Conservation (phyloP, 2,797 vertebrate genomes). For the Sebastes hubbsi region DNA sequence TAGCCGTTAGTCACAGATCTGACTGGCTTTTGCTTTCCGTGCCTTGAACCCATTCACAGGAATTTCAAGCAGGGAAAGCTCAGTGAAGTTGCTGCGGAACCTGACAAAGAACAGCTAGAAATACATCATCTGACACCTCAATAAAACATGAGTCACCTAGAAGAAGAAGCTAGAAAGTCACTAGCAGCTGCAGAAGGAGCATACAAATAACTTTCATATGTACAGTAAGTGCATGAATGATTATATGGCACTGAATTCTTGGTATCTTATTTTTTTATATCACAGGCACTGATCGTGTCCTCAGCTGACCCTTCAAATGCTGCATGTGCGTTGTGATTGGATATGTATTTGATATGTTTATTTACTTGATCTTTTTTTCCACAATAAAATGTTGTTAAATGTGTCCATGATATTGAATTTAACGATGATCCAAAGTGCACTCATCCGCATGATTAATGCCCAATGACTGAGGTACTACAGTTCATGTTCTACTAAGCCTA, state of each 20-base stretch:
- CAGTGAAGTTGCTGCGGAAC: constrained; percentile 21
- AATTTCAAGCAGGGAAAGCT: constrained; percentile 23
- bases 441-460: constrained; percentile 39
- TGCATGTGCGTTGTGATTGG: constrained; percentile 13
- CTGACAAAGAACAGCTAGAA: constrained; percentile 33
- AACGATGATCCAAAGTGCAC: constrained; percentile 41
- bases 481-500: constrained; percentile 31
- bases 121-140: constrained; percentile 32
- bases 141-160: constrained; percentile 48
- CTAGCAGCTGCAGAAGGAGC: constrained; percentile 33
- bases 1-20: constrained; percentile 25
- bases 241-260: constrained; percentile 65
- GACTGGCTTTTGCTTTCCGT: constrained; percentile 5
- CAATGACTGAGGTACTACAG: constrained; percentile 37
- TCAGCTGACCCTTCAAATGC: constrained; percentile 19
- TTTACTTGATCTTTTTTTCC: constrained; percentile 9
- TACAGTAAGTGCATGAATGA: constrained; percentile 55
- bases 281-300: constrained; percentile 39
- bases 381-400: constrained; percentile 22
- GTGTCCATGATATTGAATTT: constrained; percentile 21
- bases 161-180: constrained; percentile 24
- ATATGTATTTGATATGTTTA: constrained; percentile 20
- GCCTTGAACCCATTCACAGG: constrained; percentile 10
- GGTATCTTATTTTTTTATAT: constrained; percentile 8
- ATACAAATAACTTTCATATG: constrained; percentile 46